Percentiles rank a stretch among this genome's conserved stretches.
Conservation (phyloP, 2,797 vertebrate species). For the Fundulus diaphanus region DNA sequence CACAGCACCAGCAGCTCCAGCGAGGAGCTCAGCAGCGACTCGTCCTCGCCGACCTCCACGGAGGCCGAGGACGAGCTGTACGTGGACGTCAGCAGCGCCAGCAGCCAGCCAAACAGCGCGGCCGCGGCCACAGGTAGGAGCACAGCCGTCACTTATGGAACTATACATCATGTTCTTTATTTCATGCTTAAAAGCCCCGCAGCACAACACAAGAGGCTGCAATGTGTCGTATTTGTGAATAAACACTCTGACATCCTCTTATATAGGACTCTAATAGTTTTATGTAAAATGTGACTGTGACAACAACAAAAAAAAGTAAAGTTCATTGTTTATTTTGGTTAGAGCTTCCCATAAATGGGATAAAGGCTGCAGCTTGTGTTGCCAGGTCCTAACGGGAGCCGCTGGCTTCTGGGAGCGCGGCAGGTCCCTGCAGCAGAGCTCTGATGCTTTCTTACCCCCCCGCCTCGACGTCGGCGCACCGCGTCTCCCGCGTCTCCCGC, state of each 20-base stretch:
- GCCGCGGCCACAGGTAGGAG: conserved; percentile 90
- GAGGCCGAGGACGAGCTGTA: conserved; percentile 96
- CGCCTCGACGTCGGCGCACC: conserved; percentile 3
- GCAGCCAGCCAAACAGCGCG: conserved; percentile 90
- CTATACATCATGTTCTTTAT: background rate
- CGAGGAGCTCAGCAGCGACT: conserved; percentile 92
- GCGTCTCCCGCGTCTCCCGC: conserved; percentile 33
- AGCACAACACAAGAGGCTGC: background rate
- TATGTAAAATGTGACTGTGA: background rate
- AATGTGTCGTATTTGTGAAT: background rate
- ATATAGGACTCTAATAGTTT: conserved; percentile 9
- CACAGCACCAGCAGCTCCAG: conserved; percentile 97
- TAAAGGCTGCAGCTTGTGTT: conserved; percentile 24
- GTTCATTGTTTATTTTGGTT: background rate
- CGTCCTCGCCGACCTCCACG: conserved; percentile 92
- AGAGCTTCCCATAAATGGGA: background rate
- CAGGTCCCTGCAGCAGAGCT: conserved; percentile 31
- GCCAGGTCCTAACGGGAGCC: conserved; percentile 30
- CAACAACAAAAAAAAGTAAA: background rate
- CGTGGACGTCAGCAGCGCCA: conserved; percentile 91
- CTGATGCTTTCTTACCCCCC: conserved; percentile 1
- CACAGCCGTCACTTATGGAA: conserved; percentile 4
- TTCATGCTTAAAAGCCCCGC: background rate
- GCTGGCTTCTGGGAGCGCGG: conserved; percentile 27
- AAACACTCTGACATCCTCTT: conserved; percentile 5